Conservation (phyloP, 2,113 vertebrate genomes). For the Pterocles gutturalis region DNA sequence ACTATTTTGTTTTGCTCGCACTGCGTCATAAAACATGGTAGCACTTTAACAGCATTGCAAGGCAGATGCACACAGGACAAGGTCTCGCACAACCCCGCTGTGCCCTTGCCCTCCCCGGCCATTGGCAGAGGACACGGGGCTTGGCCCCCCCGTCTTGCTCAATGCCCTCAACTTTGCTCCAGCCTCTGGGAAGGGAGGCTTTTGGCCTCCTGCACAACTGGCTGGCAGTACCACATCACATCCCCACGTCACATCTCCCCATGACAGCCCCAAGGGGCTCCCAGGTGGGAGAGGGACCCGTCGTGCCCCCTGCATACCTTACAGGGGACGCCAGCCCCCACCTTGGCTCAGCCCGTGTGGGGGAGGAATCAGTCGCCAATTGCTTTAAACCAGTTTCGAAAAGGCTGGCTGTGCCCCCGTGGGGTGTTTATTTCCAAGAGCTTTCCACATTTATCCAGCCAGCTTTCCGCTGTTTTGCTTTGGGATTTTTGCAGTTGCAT, state of each 20-base stretch:
- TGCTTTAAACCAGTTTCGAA: background rate
- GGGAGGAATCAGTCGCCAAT: rapidly evolving
- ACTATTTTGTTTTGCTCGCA: constrained; percentile 4
- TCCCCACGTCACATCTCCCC: background rate
- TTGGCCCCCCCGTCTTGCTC: background rate
- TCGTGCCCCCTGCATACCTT: background rate
- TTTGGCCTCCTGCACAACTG: background rate
- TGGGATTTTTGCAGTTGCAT: constrained; percentile 2
- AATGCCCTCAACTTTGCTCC: constrained; percentile 35
- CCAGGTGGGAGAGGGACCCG: rapidly evolving
- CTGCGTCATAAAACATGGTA: constrained; percentile 11
- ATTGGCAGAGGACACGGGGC: rapidly evolving
- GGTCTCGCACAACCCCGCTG: rapidly evolving
- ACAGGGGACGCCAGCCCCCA: rapidly evolving
- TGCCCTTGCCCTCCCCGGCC: background rate
- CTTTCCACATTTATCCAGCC: background rate
- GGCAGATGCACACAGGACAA: background rate
- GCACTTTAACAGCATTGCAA: background rate
- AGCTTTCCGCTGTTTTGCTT: constrained; percentile 20
- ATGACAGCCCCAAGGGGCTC: background rate
- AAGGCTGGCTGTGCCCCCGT: background rate
- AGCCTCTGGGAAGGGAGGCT: background rate
- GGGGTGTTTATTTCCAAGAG: constrained; percentile 12
- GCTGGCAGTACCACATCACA: background rate
- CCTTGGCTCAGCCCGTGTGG: background rate